Evolutionary conservation across 2,888 invertebrate species (phyloP).

Genomic region (Mimumesa dahlbomi): DNA sequence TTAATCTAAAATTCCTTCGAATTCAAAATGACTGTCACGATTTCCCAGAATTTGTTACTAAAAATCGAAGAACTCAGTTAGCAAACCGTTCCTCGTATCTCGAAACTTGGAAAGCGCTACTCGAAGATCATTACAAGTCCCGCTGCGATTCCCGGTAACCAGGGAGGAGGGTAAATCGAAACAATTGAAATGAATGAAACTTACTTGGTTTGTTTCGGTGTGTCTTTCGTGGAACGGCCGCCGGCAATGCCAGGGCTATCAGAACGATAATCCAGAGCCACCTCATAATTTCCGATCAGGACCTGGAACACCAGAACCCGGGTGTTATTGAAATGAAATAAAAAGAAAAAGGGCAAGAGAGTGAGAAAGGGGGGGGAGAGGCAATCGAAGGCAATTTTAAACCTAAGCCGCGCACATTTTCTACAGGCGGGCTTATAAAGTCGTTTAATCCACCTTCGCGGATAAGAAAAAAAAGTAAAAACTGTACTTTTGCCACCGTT

Average conservation of each 20-base stretch:
- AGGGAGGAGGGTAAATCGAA: background rate
- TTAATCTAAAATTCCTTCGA: no score
- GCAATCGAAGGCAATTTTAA: background rate
- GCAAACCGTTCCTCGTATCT: background rate
- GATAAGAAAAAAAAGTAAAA: background rate
- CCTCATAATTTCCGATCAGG: conserved; percentile 63
- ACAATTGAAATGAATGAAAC: conserved; percentile 53
- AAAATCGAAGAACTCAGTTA: no score
- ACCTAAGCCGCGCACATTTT: background rate
- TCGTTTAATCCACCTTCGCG: background rate
- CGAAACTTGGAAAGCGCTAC: background rate
- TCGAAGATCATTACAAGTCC: no score
- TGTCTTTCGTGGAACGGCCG: conserved; percentile 70
- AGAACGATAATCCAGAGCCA: conserved; percentile 71
- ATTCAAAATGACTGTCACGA: no score
- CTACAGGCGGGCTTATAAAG: background rate
- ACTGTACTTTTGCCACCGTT: background rate
- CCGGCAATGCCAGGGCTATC: conserved; percentile 70
- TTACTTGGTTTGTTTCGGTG: conserved; percentile 74
- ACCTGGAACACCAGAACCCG: conserved; percentile 51
- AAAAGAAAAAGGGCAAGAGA: no score
- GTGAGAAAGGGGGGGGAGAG: no score
- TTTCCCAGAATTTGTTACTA: no score
- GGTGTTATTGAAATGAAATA: conserved; percentile 7
- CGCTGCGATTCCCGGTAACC: no score